Base-by-base conservation (phyloP, 1,140 invertebrate genomes). In the Lepidotrigona ventralis region DNA sequence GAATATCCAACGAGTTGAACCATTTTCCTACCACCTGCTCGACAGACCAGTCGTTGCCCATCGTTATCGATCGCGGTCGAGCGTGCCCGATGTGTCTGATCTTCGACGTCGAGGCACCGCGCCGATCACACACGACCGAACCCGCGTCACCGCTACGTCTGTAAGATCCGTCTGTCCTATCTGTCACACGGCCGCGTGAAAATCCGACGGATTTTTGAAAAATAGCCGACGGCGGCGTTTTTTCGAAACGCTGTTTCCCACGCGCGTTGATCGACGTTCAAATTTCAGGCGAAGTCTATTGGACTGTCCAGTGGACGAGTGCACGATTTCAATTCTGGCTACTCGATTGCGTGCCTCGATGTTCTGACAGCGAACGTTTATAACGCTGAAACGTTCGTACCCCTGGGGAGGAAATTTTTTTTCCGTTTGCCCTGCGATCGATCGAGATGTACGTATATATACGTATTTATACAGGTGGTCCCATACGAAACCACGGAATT, bases 21-120 rank as follows among this genome's bases (percentile, higher is more conserved):
- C 96, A 96, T 87, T 95, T 95, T 0, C 96, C 96, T 51, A 96
- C 95, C 56, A 95, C 95, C 95, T 96, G 91, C 3, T 60, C 58
- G 58, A 60, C 9, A 60, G 23, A 29, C 5, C 9, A 60, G 23
- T 23, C 5, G 23, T n/a, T 14, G 39, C 2, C 23, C 12, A 46
- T 70, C 68, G 33, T 39, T 46, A 70, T 23, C 68, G 39, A 70
- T 66, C 17, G 17, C 17, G 17, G 2, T 33, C 26, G 0, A 29
- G 0, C 33, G 39, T 46, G 39, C 39, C 39, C 39, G 39, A 39
- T 46, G 39, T 46, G 33, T 39, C n/a, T n/a, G n/a, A n/a, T n/a
- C 26, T 26, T 68, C 17, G 11, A 39, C 19, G 29, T 68, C 19
- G 64, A 66, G 14, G 39, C 39, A 39, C n/a, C 15, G 15, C 12